phyloP scores from a whole-genome alignment of 2,113 vertebrate genomes.

The Engystomops pustulosus region DNA sequence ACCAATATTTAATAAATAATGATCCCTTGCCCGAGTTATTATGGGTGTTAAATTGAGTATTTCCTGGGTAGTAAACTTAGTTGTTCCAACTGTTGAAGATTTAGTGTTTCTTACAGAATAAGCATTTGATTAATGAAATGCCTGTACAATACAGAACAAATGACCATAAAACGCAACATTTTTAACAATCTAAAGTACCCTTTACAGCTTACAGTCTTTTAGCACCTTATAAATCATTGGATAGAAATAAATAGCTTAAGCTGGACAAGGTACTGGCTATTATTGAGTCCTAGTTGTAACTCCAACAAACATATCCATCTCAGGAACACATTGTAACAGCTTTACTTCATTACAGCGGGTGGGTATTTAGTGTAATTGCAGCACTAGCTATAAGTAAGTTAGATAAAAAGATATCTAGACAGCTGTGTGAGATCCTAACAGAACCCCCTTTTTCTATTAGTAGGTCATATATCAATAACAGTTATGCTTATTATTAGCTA shows the following conservation, averaged over 20 bases:
- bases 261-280: conserved; percentile 63
- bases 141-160: conserved; percentile 69
- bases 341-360: conserved; percentile 69
- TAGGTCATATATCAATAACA: neutral
- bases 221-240: conserved; percentile 73
- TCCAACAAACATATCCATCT: conserved; percentile 69
- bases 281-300: conserved; percentile 62
- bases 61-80: conserved; percentile 69
- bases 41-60: conserved; percentile 40
- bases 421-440: conserved; percentile 63
- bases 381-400: too few relatives aligned
- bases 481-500: neutral
- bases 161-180: conserved; percentile 69
- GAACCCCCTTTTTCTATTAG: neutral
- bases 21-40: conserved; percentile 10
- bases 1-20: conserved; percentile 29
- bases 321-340: conserved; percentile 70
- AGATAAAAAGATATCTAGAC: too few relatives aligned
- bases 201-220: conserved; percentile 73
- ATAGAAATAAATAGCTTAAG: conserved; percentile 69
- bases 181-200: conserved; percentile 71
- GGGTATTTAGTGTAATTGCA: conserved; percentile 60
- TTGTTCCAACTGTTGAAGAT: conserved; percentile 65
- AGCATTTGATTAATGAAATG: conserved; percentile 74
- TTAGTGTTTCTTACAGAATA: conserved; percentile 71